phyloP scores from a whole-genome alignment of 2,888 invertebrate genomes.

The Phlogophora meticulosa region DNA sequence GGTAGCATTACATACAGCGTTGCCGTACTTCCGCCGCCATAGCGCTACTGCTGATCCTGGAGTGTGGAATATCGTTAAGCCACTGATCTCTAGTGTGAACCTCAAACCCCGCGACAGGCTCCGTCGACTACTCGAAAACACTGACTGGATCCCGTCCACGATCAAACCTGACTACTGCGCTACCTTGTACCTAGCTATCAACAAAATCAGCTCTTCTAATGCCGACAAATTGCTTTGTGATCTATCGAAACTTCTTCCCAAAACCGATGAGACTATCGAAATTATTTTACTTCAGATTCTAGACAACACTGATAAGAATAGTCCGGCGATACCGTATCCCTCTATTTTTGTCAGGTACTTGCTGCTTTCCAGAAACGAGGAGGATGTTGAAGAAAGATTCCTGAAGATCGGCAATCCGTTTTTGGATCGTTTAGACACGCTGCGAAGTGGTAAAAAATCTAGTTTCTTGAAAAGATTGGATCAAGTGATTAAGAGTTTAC shows the following conservation, averaged over 20 bases:
- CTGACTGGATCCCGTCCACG: slow-evolving; percentile 64
- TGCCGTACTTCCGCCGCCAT: slow-evolving; percentile 64
- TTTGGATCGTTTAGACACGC: slow-evolving; percentile 65
- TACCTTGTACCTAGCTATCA: slow-evolving; percentile 65
- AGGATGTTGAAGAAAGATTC: slow-evolving; percentile 66
- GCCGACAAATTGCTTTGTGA: slow-evolving; percentile 62
- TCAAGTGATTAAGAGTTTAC: slow-evolving; percentile 67
- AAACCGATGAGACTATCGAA: slow-evolving; percentile 64
- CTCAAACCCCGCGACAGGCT: slow-evolving; percentile 50
- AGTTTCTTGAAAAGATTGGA: slow-evolving; percentile 1
- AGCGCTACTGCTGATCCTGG: slow-evolving; percentile 56
- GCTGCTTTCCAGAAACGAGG: slow-evolving; percentile 69
- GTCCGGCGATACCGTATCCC: slow-evolving; percentile 61
- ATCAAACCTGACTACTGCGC: slow-evolving; percentile 74
- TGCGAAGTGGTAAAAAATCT: slow-evolving; percentile 25
- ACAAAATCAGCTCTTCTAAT: slow-evolving; percentile 54
- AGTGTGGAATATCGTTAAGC: slow-evolving; percentile 75
- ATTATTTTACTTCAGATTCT: slow-evolving; percentile 64
- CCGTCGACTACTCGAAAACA: slow-evolving; percentile 45
- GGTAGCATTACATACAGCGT: slow-evolving; percentile 70
- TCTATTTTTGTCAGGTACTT: slow-evolving; percentile 76
- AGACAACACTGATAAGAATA: slow-evolving; percentile 31
- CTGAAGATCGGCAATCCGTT: slow-evolving; percentile 69
- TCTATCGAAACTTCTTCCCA: slow-evolving; percentile 66
- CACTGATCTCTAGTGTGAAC: slow-evolving; percentile 67